Evolutionary conservation across 2,797 vertebrate genomes (phyloP).

Genomic region (Psittacula echo): DNA sequence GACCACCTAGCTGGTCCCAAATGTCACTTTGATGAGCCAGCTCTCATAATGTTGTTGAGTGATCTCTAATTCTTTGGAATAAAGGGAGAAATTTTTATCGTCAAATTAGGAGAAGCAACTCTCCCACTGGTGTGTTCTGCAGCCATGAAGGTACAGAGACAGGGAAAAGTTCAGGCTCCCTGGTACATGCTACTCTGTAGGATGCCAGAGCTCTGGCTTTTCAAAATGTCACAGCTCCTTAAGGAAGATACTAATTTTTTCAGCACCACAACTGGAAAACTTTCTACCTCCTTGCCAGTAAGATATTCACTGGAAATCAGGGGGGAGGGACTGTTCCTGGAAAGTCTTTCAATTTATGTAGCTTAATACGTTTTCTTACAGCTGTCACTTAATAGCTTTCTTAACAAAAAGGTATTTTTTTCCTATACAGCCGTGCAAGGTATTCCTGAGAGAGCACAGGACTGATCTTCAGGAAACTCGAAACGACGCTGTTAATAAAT

Average conservation of each 20-base stretch:
- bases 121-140: accelerated
- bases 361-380: background rate
- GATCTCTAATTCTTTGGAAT: background rate
- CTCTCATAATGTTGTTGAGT: background rate
- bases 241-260: conserved; percentile 28
- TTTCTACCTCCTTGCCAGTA: conserved; percentile 22
- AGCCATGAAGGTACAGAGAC: background rate
- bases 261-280: conserved; percentile 21
- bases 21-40: background rate
- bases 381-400: conserved; percentile 26
- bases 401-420: conserved; percentile 5
- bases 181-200: background rate
- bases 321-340: background rate
- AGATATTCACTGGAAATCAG: background rate
- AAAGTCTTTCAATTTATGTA: conserved; percentile 6
- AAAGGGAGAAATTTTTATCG: background rate
- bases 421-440: background rate
- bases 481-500: background rate
- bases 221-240: conserved; percentile 36
- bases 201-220: conserved; percentile 32
- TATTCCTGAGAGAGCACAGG: background rate
- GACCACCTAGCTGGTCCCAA: background rate
- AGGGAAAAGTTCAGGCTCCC: background rate
- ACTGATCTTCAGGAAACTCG: background rate
- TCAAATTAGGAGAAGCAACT: background rate